Percentiles rank a stretch among this genome's conserved stretches.
These are phyloP conservation scores for Meta bourneti DNA, from an alignment of 2,888 invertebrate genomes.

Conservation along the genomic window DNA sequence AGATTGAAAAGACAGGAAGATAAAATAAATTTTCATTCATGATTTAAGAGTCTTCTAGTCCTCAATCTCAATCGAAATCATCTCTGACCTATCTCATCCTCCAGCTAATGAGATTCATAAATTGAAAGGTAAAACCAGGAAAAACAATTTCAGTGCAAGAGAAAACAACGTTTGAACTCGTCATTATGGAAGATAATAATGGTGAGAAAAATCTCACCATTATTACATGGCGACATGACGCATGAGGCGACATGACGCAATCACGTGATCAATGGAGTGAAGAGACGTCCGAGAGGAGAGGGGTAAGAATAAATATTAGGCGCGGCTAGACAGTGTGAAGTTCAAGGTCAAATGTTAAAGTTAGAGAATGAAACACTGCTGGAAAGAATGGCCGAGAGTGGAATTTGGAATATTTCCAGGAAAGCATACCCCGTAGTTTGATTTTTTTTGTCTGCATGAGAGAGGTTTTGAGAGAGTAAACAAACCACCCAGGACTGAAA, in stretches of 20 bases:
- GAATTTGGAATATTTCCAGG: slow-evolving; percentile 30
- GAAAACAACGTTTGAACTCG: too few relatives aligned
- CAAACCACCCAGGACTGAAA: too few relatives aligned
- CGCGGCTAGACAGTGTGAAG: slow-evolving; percentile 26
- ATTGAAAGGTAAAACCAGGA: too few relatives aligned
- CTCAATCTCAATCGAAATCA: too few relatives aligned
- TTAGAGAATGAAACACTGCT: neutral
- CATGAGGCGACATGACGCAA: neutral
- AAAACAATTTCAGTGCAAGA: too few relatives aligned
- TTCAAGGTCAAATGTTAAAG: slow-evolving; percentile 25
- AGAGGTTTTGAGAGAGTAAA: neutral
- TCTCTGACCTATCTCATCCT: too few relatives aligned
- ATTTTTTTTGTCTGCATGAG: neutral
- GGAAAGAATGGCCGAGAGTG: neutral
- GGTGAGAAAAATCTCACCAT: neutral
- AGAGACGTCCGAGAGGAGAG: slow-evolving; percentile 9
- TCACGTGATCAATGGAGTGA: slow-evolving; percentile 43
- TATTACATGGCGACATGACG: neutral
- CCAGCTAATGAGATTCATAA: too few relatives aligned
- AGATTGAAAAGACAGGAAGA: too few relatives aligned
- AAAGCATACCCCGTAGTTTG: neutral
- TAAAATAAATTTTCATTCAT: too few relatives aligned
- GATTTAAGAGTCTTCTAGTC: too few relatives aligned
- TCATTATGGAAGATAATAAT: neutral
- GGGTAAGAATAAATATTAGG: neutral